Percentiles rank a stretch among this genome's conserved stretches.
These are phyloP conservation scores for Struthidea cinerea DNA, from an alignment of 2,113 vertebrate species.

Conservation along the genomic window DNA sequence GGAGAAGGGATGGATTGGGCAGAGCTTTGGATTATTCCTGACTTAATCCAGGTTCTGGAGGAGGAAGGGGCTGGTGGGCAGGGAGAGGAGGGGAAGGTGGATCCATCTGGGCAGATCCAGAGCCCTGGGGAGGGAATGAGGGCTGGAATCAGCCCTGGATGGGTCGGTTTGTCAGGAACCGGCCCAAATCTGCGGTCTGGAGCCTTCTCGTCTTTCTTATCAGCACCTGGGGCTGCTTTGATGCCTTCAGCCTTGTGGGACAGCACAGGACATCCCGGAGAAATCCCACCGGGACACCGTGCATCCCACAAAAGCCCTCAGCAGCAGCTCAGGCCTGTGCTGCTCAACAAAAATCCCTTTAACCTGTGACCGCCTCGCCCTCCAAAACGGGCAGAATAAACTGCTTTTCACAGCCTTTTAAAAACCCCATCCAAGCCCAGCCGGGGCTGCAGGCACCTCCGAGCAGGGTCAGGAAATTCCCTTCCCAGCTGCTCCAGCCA, in stretches of 20 bases:
- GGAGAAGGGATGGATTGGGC: not conserved
- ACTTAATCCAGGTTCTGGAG: not conserved
- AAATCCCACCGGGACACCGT: accelerated
- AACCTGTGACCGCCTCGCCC: not conserved
- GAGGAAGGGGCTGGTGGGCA: not conserved
- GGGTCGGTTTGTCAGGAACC: not conserved
- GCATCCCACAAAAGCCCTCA: not conserved
- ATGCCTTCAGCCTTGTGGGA: not conserved
- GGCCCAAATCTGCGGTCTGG: not conserved
- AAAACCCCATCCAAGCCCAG: not conserved
- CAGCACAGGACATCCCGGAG: not conserved
- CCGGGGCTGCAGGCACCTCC: not conserved
- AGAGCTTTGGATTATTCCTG: not conserved
- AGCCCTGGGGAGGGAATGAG: not conserved
- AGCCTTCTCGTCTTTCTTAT: not conserved
- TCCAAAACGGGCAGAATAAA: not conserved
- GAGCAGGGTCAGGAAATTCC: not conserved
- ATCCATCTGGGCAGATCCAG: not conserved
- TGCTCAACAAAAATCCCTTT: not conserved
- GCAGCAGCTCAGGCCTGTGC: not conserved
- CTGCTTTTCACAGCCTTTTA: not conserved
- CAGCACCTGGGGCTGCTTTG: not conserved
- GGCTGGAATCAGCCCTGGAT: not conserved
- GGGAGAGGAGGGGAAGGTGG: not conserved
- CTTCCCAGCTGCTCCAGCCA: not conserved